Base-by-base conservation (phyloP, 2,113 vertebrate species). In the Aramus guarauna region DNA sequence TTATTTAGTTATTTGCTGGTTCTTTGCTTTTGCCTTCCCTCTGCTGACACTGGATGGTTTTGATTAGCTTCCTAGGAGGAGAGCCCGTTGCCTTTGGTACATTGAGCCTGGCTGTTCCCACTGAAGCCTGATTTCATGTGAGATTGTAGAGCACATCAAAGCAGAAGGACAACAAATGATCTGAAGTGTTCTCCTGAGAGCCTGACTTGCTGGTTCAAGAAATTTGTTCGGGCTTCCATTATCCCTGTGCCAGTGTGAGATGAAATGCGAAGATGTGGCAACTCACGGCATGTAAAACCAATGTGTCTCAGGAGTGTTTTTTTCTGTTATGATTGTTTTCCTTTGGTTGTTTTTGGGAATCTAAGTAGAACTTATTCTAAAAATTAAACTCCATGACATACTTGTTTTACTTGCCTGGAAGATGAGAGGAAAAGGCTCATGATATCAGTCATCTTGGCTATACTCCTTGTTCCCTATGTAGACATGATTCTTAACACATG, bases 21-120 rank as follows among this genome's bases (percentile, higher is more conserved):
- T 78, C 58, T 85, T 78, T 91, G 37, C 66, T 66, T 84, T 94
- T 95, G 32, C 43, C 50, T 69, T 95, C 30, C 43, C 18, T 89
- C 34, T 2, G 6, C 43, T 93, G 48, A n/a, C 17, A 4, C 58
- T 73, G 71, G 82, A 36, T 88, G 79, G 69, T 94, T 97, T 96
- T 96, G 83, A 95, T 95, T 92, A 94, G 68, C 53, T 80, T 77
- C 81, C 62, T 55, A 89, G 92, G 69, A 94, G 77, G 71, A 84
- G 60, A 94, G 83, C 83, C 85, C 43, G 1, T 39, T 85, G 94
- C 36, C 45, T 78, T 95, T 86, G 56, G 39, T 76, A 39, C 52
- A 5, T 30, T 20, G 86, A 94, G 55, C 64, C 45, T 45, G 53
- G 79, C 68, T 0, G 0, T 50, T 95, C 92, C 43, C 64, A 77